Conservation (phyloP, 2,797 vertebrate genomes). For the Lacerta viridis region DNA sequence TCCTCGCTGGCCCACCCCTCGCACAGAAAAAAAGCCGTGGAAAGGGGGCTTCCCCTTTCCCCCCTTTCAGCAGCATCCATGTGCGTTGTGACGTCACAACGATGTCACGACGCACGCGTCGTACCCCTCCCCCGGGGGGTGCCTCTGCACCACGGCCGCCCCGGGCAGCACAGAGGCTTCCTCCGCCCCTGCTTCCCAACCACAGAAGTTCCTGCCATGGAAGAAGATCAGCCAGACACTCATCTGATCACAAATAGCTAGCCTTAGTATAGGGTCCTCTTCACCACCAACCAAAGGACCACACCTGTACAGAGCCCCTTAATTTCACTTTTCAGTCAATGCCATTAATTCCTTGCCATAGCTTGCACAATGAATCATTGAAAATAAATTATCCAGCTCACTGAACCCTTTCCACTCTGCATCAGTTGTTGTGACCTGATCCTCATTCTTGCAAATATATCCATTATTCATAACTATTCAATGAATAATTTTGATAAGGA, state of each 20-base stretch:
- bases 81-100: too few relatives aligned
- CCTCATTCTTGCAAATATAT: conserved; percentile 32
- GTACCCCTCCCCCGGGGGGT: too few relatives aligned
- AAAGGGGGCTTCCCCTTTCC: too few relatives aligned
- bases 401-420: conserved; percentile 5
- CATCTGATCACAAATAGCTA: neutral
- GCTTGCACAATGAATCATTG: conserved; percentile 8
- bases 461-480: conserved; percentile 22
- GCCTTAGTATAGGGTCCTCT: neutral
- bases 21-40: too few relatives aligned
- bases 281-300: neutral
- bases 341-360: conserved; percentile 20
- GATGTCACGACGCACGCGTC: too few relatives aligned
- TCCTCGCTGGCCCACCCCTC: too few relatives aligned
- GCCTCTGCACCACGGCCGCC: too few relatives aligned
- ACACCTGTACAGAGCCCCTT: neutral
- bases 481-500: conserved; percentile 33
- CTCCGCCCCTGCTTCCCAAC: too few relatives aligned
- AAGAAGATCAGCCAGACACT: neutral
- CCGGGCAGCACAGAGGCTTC: too few relatives aligned
- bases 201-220: neutral
- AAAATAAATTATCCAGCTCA: conserved; percentile 36
- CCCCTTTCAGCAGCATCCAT: too few relatives aligned
- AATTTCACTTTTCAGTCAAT: neutral
- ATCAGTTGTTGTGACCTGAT: conserved; percentile 15